phyloP scores from a whole-genome alignment of 2,797 vertebrate genomes.

The Labeo calbasu region DNA sequence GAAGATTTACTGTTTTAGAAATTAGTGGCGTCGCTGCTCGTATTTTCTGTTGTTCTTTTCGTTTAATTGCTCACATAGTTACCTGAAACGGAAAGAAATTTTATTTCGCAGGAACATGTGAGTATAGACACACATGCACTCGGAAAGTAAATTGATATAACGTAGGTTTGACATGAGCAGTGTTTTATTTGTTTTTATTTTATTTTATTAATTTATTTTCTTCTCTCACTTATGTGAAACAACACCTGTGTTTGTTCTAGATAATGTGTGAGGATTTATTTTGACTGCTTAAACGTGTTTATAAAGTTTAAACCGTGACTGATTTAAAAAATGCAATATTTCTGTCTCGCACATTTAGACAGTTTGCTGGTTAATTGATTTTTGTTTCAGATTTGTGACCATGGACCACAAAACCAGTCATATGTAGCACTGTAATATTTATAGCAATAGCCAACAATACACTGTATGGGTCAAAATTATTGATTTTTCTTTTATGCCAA shows the following conservation, averaged over 20 bases:
- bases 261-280: background rate
- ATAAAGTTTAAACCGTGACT: background rate
- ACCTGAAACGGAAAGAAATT: constrained; percentile 4
- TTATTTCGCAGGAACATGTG: background rate
- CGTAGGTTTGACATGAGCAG: background rate
- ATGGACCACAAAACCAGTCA: too few relatives aligned
- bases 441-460: too few relatives aligned
- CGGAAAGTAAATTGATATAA: constrained; percentile 1
- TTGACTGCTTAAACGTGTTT: background rate
- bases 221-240: background rate
- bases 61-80: constrained; percentile 5
- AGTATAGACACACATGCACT: constrained; percentile 3
- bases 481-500: too few relatives aligned
- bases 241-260: background rate
- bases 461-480: too few relatives aligned
- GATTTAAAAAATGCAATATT: background rate
- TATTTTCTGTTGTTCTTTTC: constrained; percentile 4
- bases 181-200: background rate
- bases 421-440: too few relatives aligned
- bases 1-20: constrained; percentile 51
- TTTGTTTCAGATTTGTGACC: background rate
- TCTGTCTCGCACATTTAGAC: background rate
- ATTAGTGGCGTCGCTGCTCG: constrained; percentile 14
- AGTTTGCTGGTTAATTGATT: background rate
- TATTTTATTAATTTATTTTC: background rate